Percentiles rank a stretch among this genome's conserved stretches.
Conservation (phyloP, 2,797 vertebrate species). For the Chaetodon trifasciatus region DNA sequence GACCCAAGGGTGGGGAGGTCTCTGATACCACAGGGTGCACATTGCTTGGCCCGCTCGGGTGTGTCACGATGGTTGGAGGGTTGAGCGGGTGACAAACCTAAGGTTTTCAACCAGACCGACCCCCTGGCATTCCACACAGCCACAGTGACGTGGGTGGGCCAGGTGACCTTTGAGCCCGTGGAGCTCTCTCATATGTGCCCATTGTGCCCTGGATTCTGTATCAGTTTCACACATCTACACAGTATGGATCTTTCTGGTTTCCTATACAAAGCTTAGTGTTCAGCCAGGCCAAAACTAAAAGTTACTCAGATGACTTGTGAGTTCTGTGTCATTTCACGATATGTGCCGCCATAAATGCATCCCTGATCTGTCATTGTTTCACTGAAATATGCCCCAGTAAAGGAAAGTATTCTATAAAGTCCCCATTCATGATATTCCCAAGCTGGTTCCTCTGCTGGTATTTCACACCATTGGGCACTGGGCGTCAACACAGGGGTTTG, state of each 20-base stretch:
- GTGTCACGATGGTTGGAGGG: conserved; percentile 72
- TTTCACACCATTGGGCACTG: conserved; percentile 75
- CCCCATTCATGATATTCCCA: conserved; percentile 68
- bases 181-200: conserved; percentile 63
- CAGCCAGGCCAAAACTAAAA: conserved; percentile 23
- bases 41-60: conserved; percentile 73
- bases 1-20: conserved; percentile 69
- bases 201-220: conserved; percentile 75
- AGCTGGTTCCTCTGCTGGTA: conserved; percentile 67
- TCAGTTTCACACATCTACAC: conserved; percentile 73
- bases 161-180: conserved; percentile 79
- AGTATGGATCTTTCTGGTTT: conserved; percentile 52
- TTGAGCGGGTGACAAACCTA: conserved; percentile 73
- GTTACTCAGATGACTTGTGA: conserved; percentile 10
- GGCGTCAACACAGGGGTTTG: conserved; percentile 77
- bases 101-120: conserved; percentile 70
- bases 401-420: conserved; percentile 26
- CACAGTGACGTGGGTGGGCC: conserved; percentile 83
- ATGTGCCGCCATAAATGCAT: not conserved
- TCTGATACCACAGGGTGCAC: conserved; percentile 73
- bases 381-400: conserved; percentile 1
- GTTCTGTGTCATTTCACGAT: conserved; percentile 9
- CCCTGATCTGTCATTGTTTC: conserved; percentile 13
- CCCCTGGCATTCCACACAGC: conserved; percentile 70
- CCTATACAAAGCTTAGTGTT: conserved; percentile 29